Base-by-base conservation (phyloP, 2,888 invertebrate genomes). In the Sipunculus nudus region DNA sequence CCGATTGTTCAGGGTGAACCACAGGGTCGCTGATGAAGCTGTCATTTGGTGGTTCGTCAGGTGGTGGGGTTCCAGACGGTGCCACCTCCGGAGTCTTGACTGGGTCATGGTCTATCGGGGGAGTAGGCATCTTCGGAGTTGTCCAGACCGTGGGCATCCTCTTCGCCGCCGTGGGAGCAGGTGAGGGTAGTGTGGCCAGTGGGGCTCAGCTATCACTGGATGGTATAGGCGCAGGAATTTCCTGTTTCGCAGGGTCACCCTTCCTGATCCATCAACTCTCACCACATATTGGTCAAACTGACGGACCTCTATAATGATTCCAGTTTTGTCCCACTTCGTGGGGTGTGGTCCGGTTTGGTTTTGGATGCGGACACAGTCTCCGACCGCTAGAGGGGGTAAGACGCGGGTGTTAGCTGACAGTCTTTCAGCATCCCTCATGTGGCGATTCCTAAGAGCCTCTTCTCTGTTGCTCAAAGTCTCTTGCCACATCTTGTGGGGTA, bases 251-350 rank as follows among this genome's bases (percentile, higher is more conserved):
- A 64, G 23, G 4, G 63, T 69, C 4, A 68, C 58, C 26, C 63
- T 40, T 2, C 67, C 66, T 39, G 66, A 60, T 5, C 64, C 68
- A 62, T 68, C 67, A 25, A 68, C 55, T 25, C 41, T 38, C 26
- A 65, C 29, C 6, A 61, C 58, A 48, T 68, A 64, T 45, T 66
- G 67, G 65, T 69, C 59, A 46, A 38, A 60, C 41, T 71, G 67
- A 5, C 53, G 53, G 3, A 72, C 74, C 29, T 73, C 71, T 16
- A 72, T 60, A n/a, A 71, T 57, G 5, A 46, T 21, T 1, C 69
- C 70, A 4, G 70, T 74, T 57, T 70, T 70, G 62, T 71, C 73
- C 74, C 73, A 73, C 59, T 72, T 72, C 0, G 31, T 53, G 6
- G 72, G 70, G 53, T 71, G 49, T 1, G 56, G 60, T 13, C 68